A percentile compares a stretch with the other conserved stretches of the same genome.
Evolutionary conservation across 2,888 invertebrate species (phyloP).

Genomic region (Hyposoter didymator): DNA sequence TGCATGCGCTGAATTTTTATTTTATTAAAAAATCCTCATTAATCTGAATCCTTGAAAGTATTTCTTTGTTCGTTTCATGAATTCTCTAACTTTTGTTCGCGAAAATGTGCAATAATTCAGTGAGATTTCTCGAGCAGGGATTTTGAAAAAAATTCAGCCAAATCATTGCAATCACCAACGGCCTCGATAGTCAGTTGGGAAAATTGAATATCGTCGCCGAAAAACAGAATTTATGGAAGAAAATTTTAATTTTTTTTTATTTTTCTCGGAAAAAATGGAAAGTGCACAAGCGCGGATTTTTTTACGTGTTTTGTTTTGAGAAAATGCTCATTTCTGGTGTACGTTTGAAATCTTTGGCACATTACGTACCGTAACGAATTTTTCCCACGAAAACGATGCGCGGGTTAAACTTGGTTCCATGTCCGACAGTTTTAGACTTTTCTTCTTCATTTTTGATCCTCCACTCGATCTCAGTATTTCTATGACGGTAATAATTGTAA

Average conservation of each 20-base stretch:
- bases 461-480: conserved; percentile 17
- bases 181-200: neutral
- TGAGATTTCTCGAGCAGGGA: neutral
- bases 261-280: neutral
- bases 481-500: neutral
- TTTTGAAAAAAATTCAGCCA: neutral
- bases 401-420: neutral
- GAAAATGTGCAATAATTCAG: neutral
- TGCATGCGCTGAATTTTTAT: neutral
- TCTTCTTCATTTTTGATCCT: neutral
- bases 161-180: neutral
- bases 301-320: neutral
- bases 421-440: neutral
- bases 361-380: neutral
- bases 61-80: neutral
- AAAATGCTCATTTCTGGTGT: neutral
- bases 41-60: neutral
- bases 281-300: neutral
- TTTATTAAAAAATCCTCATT: neutral
- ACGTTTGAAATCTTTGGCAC: neutral
- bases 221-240: neutral
- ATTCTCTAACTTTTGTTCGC: neutral
- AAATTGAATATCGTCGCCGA: neutral
- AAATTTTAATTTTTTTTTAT: too few relatives aligned
- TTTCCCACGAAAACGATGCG: neutral